These are phyloP conservation scores for Sebastes trivittatus DNA, from an alignment of 2,797 vertebrate genomes.

Conservation along the genomic window DNA sequence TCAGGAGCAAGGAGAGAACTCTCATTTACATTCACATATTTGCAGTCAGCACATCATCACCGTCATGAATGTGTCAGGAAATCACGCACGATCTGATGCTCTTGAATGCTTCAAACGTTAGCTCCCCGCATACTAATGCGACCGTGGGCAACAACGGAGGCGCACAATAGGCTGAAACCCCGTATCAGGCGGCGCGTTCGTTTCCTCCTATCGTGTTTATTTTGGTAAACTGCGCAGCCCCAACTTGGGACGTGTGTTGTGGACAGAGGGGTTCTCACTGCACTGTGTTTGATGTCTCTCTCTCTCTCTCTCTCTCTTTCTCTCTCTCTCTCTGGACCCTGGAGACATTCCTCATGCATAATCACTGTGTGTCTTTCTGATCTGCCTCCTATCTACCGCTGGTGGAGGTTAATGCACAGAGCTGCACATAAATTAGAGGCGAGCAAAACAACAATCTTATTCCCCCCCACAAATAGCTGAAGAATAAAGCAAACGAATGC, in stretches of 20 bases:
- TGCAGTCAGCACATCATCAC: constrained; percentile 26
- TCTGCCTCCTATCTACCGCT: constrained; percentile 59
- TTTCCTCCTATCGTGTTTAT: constrained; percentile 61
- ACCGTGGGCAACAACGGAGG: constrained; percentile 8
- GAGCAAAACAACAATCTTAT: constrained; percentile 38
- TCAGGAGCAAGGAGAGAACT: background rate
- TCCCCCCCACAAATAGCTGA: constrained; percentile 21
- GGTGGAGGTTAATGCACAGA: constrained; percentile 64
- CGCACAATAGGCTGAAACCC: constrained; percentile 42
- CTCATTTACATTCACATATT: constrained; percentile 16
- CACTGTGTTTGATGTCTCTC: constrained; percentile 69
- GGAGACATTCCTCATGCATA: constrained; percentile 80
- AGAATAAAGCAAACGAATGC: constrained; percentile 42
- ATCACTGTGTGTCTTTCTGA: constrained; percentile 76
- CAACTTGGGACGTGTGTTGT: constrained; percentile 57
- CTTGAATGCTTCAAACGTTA: constrained; percentile 25
- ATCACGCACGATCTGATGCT: constrained; percentile 52
- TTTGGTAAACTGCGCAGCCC: constrained; percentile 61
- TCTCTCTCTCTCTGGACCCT: constrained; percentile 47
- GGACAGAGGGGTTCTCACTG: constrained; percentile 64
- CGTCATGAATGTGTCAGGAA: constrained; percentile 22
- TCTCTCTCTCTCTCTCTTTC: background rate
- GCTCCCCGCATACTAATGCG: constrained; percentile 57
- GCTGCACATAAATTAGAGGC: constrained; percentile 44
- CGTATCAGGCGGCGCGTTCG: background rate